Evolutionary conservation across 2,797 vertebrate genomes (phyloP), one percentile per base, ranked within the genome.

Genomic region (Pseudochromis fuscus): DNA sequence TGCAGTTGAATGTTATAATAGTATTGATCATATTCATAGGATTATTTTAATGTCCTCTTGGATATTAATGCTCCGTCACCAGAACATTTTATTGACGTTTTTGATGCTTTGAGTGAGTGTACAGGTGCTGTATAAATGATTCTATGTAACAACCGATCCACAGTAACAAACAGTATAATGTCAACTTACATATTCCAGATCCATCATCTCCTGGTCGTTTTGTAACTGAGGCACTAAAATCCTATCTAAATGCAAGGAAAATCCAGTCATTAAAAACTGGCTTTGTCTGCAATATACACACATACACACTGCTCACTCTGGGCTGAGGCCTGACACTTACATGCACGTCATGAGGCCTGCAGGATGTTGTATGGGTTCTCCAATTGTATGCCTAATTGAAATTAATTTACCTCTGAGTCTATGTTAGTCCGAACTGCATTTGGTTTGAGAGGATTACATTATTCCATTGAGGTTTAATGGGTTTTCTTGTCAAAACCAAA

Each of bases 401-500:
- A 86, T 87, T 16, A 67, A 87, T 92, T 85, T 78, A 78, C 24
- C 52, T 83, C 73, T 0, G 46, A 61, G 40, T 86, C 61, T n/a
- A 18, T 12, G 51, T 74, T 60, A 38, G 61, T 74, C 48, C 0
- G 4, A 52, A 71, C 56, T 55, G 37, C 63, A 31, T 83, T 84
- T 59, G 53, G 60, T 71, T 83, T 70, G 52, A 62, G 76, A 83
- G 76, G 79, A 87, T 86, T 85, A 79, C 66, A 51, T 76, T 66
- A 84, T 79, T 83, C 74, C 63, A 63, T 48, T 68, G 77, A 84
- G 80, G 44, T 88, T 78, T 84, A 87, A 86, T 86, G 33, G 73
- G 77, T 67, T 89, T 89, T 82, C 69, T 82, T 85, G 84, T 91
- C 83, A 83, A 88, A 90, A 82, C 69, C 75, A 77, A 77, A 89